phyloP scores from a whole-genome alignment of 2,888 invertebrate genomes.

The Tipula unca region DNA sequence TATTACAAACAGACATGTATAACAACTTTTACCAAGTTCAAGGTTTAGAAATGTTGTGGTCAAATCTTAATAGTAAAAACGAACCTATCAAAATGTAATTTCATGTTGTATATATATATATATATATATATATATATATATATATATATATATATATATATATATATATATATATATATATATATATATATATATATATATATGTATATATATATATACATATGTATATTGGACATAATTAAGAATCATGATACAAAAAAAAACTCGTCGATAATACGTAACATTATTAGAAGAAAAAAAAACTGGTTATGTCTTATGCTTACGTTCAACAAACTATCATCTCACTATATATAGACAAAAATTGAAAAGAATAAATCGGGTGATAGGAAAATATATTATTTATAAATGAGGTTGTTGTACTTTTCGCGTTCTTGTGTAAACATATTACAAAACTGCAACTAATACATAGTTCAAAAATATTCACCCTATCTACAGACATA shows the following conservation, averaged over 20 bases:
- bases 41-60: not conserved
- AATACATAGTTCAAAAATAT: not conserved
- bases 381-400: not conserved
- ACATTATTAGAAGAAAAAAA: not conserved
- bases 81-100: not conserved
- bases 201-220: too few relatives aligned
- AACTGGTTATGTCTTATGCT: not conserved
- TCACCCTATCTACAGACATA: not conserved
- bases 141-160: too few relatives aligned
- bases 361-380: not conserved
- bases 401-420: not conserved
- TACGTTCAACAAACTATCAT: not conserved
- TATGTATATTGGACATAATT: conserved; percentile 14
- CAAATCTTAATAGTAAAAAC: not conserved
- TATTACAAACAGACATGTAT: not conserved
- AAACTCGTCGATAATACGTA: not conserved
- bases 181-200: too few relatives aligned
- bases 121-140: too few relatives aligned
- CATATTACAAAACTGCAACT: not conserved
- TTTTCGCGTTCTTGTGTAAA: not conserved
- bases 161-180: too few relatives aligned
- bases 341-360: not conserved
- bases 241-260: not conserved
- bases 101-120: too few relatives aligned
- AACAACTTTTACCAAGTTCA: not conserved